Conservation (phyloP, 2,113 vertebrate species). For the Microcebus ravelobensis region DNA sequence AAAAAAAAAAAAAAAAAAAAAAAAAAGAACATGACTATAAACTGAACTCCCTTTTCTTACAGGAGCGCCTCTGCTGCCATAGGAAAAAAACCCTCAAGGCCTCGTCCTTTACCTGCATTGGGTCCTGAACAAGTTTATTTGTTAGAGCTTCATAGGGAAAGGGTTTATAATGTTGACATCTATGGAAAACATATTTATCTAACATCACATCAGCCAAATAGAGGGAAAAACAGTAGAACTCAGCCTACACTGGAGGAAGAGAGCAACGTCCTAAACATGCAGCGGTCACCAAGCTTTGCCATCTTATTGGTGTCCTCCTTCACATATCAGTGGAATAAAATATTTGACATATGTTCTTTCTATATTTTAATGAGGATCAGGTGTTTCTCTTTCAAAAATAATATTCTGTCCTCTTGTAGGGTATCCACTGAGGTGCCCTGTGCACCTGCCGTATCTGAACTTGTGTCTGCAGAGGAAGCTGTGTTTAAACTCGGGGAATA, state of each 20-base stretch:
- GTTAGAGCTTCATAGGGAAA: neutral
- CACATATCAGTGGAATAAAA: too few species aligned
- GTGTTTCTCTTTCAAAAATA: too few species aligned
- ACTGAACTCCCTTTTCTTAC: neutral
- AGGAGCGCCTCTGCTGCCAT: neutral
- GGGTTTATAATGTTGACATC: neutral
- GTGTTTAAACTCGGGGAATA: too few species aligned
- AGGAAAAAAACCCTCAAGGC: neutral
- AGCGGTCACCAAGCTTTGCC: neutral
- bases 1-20: too few species aligned
- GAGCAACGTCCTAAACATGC: neutral
- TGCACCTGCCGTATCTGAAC: too few species aligned
- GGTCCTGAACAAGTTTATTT: neutral
- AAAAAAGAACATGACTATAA: neutral
- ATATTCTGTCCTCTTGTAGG: too few species aligned
- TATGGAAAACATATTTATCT: neutral
- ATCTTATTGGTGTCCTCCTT: too few species aligned
- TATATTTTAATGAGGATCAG: too few species aligned
- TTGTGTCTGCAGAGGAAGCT: too few species aligned
- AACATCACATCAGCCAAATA: neutral
- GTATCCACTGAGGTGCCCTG: too few species aligned
- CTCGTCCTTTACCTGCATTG: neutral
- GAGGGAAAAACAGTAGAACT: neutral
- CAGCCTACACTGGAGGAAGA: neutral
- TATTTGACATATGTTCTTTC: too few species aligned